Conservation (phyloP, 1,140 invertebrate species). For the Leptoteleia sp. region DNA sequence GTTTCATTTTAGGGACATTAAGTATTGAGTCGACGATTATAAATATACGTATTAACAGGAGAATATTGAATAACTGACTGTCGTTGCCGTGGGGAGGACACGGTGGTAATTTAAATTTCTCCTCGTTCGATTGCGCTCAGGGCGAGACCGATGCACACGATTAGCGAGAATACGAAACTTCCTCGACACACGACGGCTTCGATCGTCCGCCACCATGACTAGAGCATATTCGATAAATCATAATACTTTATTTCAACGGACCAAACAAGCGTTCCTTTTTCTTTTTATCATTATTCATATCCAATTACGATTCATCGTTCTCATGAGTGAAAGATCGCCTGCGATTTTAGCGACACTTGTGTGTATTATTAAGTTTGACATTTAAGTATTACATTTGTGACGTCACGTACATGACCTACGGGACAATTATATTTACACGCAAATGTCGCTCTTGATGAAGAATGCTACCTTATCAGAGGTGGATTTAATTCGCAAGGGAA, state of each 20-base stretch:
- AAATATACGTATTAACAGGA: too few relatives aligned
- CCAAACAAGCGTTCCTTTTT: slow-evolving; percentile 23
- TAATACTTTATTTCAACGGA: slow-evolving; percentile 35
- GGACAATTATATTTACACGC: too few relatives aligned
- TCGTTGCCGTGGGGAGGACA: background rate
- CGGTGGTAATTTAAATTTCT: slow-evolving; percentile 35
- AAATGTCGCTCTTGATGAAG: too few relatives aligned
- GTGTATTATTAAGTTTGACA: too few relatives aligned
- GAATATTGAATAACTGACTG: too few relatives aligned
- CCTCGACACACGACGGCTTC: slow-evolving; percentile 70
- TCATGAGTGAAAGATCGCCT: too few relatives aligned
- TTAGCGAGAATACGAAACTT: slow-evolving; percentile 72
- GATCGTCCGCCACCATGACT: slow-evolving; percentile 73
- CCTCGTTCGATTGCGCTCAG: slow-evolving; percentile 10
- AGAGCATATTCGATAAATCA: slow-evolving; percentile 59
- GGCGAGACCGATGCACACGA: slow-evolving; percentile 69
- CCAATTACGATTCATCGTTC: background rate
- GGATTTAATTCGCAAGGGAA: background rate
- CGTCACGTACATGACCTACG: too few relatives aligned
- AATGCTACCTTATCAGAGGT: background rate
- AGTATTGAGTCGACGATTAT: too few relatives aligned
- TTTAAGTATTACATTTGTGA: too few relatives aligned
- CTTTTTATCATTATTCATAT: slow-evolving; percentile 2
- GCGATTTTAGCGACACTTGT: background rate
- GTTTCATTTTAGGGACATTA: too few relatives aligned